phyloP scores from a whole-genome alignment of 2,888 invertebrate genomes.

The Drosophila austrosaltans region DNA sequence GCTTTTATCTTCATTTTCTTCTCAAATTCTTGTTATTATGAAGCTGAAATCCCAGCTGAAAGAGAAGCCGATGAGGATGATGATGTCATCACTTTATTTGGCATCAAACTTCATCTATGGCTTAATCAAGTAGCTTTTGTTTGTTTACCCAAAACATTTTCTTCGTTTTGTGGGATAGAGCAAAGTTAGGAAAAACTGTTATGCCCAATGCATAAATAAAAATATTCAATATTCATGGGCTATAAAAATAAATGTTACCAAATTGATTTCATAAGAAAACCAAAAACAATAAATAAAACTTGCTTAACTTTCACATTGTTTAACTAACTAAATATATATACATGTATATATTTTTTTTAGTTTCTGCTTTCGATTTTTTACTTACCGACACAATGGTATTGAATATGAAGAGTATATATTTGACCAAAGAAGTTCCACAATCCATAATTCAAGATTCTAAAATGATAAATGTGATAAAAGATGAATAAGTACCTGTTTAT shows the following conservation, averaged over 20 bases:
- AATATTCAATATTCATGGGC: constrained; percentile 5
- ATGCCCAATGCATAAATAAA: not conserved
- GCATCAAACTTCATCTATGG: no score
- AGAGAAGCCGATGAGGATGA: not conserved
- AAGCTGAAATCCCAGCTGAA: not conserved
- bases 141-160: no score
- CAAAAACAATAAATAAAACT: not conserved
- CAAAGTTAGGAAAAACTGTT: no score
- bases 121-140: no score
- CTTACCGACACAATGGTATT: constrained; percentile 91
- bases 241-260: constrained; percentile 6
- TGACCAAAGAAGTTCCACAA: constrained; percentile 90
- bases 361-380: constrained; percentile 20
- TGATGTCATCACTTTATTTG: no score
- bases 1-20: not conserved
- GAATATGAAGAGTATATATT: constrained; percentile 92
- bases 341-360: not conserved
- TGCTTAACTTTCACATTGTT: constrained; percentile 16
- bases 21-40: not conserved
- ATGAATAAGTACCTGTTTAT: not conserved
- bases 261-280: constrained; percentile 4
- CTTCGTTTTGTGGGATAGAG: no score
- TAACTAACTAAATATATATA: not conserved
- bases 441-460: constrained; percentile 83
- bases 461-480: constrained; percentile 4